These are phyloP conservation scores for Boulengeromyrus knoepffleri DNA, from an alignment of 2,113 vertebrate genomes.

Conservation along the genomic window DNA sequence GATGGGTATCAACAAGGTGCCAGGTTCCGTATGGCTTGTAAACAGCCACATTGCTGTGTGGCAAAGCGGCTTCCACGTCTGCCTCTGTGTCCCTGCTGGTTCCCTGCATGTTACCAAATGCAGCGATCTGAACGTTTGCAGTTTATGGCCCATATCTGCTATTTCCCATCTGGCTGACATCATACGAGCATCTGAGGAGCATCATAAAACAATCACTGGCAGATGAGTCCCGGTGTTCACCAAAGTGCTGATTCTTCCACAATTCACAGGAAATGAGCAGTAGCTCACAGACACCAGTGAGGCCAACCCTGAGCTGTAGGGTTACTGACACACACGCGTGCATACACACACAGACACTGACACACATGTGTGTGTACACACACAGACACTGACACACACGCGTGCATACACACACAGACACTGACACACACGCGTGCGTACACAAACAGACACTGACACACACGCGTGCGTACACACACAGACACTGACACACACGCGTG, in stretches of 20 bases:
- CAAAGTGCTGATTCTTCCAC: not conserved
- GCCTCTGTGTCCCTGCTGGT: not conserved
- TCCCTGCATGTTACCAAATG: not conserved
- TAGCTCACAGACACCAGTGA: not conserved
- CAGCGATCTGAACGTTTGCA: not conserved
- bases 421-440: not conserved
- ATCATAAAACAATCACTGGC: not conserved
- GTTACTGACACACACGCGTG: not conserved
- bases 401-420: not conserved
- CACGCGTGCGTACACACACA: not conserved
- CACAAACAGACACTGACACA: not conserved
- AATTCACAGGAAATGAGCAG: not conserved
- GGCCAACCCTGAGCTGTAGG: not conserved
- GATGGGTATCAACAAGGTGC: not conserved
- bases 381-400: too few relatives aligned
- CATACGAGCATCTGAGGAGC: not conserved
- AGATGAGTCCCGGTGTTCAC: not conserved
- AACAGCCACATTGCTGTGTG: not conserved
- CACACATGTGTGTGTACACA: too few relatives aligned
- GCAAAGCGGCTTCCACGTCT: not conserved
- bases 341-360: not conserved
- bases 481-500: too few relatives aligned
- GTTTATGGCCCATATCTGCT: not conserved
- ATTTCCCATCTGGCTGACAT: not conserved
- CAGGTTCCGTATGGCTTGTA: not conserved